Percentiles rank a stretch among this genome's conserved stretches.
These are phyloP conservation scores for Pygocentrus nattereri DNA, from an alignment of 2,797 vertebrate species.

Conservation along the genomic window DNA sequence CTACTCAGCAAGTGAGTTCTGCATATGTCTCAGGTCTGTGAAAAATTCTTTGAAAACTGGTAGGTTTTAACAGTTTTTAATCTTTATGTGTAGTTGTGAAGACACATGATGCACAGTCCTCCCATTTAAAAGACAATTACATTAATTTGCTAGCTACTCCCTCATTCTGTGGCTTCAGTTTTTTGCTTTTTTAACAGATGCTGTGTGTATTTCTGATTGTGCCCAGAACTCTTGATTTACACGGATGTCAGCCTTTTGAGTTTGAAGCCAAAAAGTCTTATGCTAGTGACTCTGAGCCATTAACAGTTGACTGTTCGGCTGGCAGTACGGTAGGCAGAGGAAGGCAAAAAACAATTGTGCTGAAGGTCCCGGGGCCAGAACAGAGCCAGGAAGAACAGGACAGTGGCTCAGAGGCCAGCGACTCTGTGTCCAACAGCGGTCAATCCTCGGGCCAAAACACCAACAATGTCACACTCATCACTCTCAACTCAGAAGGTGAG, in stretches of 20 bases:
- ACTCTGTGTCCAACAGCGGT: conserved; percentile 92
- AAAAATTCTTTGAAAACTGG: background rate
- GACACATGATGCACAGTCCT: background rate
- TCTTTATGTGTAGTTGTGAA: background rate
- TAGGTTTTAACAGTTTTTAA: background rate
- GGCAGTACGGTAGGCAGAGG: conserved; percentile 86
- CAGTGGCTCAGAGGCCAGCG: conserved; percentile 96
- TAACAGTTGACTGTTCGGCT: conserved; percentile 52
- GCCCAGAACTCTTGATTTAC: conserved; percentile 2
- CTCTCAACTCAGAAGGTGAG: conserved; percentile 95
- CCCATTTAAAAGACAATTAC: background rate
- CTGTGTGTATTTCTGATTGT: conserved; percentile 12
- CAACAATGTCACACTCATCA: conserved; percentile 97
- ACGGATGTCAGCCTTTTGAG: background rate
- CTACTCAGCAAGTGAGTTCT: conserved; percentile 94
- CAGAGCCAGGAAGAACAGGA: conserved; percentile 96
- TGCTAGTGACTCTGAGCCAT: conserved; percentile 22
- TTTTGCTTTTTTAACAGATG: background rate
- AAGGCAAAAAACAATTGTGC: conserved; percentile 97
- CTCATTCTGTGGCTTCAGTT: background rate
- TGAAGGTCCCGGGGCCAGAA: conserved; percentile 92
- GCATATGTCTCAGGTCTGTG: background rate
- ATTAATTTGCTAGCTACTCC: background rate
- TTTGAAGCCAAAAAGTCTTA: background rate
- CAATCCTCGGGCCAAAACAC: conserved; percentile 84